Base-by-base conservation (phyloP, 2,888 invertebrate species). In the Brenthis daphne region DNA sequence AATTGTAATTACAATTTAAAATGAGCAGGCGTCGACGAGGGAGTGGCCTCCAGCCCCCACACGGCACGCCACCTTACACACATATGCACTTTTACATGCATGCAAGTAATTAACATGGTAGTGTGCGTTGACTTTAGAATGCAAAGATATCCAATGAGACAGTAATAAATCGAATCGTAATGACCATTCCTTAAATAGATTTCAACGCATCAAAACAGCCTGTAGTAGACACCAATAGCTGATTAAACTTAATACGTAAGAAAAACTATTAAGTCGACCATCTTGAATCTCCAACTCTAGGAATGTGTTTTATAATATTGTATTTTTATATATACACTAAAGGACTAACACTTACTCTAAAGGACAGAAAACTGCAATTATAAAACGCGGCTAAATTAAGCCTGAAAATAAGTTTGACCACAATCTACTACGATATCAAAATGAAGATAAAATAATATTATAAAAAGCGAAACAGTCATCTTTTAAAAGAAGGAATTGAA, bases 1-100 rank as follows among this genome's bases (percentile, higher is more conserved):
- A 90, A 92, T 91, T 89, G 91, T 91, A 91, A 92, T 92, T 92
- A 92, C 92, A 92, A 91, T 92, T 92, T 92, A 90, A 92, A 92
- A 92, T 92, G 91, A 92, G 91, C 92, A 88, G 92, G 92, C 91
- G 91, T 85, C 86, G 85, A 82, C 84, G 89, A 77, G 89, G 91
- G 92, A 82, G 91, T 85, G 90, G 91, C 90, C 85, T 85, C 80
- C 76, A 82, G 82, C 85, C 86, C 86, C 86, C 85, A 79, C 82
- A 80, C 84, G 80, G 77, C 83, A 80, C 81, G 81, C 86, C 86
- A 86, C 86, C 86, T 86, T 76, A 79, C 86, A 82, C 83, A 81
- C 88, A 87, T 86, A 86, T 89, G 88, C 86, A 88, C 82, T 89
- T 88, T 89, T 89, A 82, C 82, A 79, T 77, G 78, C 81, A 79